Evolutionary conservation across 2,113 vertebrate species (phyloP).

Genomic region (Chloropsis cyanopogon): DNA sequence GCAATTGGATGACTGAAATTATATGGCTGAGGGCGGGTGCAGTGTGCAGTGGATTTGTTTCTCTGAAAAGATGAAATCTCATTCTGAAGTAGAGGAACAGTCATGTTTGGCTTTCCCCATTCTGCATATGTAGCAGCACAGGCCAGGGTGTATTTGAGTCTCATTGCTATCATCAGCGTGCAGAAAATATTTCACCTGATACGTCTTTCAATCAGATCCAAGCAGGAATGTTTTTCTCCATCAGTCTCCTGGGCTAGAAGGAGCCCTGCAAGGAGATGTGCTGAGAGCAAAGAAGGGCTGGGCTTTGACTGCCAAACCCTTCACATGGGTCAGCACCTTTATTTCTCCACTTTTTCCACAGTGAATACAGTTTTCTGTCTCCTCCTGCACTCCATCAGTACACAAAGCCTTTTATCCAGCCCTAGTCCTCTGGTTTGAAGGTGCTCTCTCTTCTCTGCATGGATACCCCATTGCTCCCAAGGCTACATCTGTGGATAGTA

Average conservation of each 20-base stretch:
- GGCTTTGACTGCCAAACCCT: background rate
- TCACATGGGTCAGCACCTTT: accelerated
- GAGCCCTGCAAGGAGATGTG: background rate
- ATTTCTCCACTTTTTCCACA: background rate
- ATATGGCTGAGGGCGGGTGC: background rate
- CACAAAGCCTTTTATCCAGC: background rate
- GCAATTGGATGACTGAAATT: background rate
- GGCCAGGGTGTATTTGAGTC: background rate
- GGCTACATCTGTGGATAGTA: background rate
- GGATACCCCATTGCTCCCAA: background rate
- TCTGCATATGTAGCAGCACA: background rate
- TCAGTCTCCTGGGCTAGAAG: background rate
- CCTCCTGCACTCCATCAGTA: background rate
- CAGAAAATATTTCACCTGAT: background rate
- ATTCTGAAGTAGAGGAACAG: background rate
- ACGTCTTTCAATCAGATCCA: background rate
- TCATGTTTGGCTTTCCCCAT: background rate
- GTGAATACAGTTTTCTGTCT: background rate
- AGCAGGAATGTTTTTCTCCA: background rate
- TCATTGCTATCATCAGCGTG: background rate
- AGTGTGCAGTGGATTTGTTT: background rate
- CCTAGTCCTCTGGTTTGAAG: background rate
- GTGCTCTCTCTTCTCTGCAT: background rate
- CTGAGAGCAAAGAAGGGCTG: background rate
- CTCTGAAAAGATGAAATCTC: background rate